Conservation (phyloP, 2,113 vertebrate species). For the Mungos mungo region DNA sequence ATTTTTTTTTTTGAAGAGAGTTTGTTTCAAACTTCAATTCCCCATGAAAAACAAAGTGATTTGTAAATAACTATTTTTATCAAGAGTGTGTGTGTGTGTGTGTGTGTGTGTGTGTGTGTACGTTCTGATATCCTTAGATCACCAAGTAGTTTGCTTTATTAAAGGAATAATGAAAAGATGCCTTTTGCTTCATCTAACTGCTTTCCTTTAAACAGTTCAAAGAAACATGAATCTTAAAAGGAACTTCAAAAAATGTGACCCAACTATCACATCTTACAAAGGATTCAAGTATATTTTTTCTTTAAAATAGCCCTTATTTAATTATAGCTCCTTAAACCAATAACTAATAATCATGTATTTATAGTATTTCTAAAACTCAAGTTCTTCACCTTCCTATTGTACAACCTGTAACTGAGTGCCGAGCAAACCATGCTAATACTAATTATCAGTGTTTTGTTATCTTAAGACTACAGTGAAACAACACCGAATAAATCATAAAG, state of each 20-base stretch:
- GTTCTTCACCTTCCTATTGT: not conserved
- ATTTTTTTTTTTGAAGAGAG: not conserved
- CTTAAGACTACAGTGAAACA: not conserved
- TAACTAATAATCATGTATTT: not conserved
- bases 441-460: not conserved
- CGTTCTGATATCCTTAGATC: not conserved
- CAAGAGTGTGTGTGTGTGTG: too few species aligned
- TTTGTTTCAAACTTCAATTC: not conserved
- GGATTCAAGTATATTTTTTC: not conserved
- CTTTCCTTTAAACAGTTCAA: not conserved
- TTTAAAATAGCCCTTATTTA: not conserved
- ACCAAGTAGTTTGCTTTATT: not conserved
- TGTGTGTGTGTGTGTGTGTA: not conserved
- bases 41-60: not conserved
- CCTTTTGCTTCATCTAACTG: not conserved
- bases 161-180: not conserved
- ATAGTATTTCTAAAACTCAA: not conserved
- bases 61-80: not conserved
- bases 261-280: not conserved
- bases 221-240: not conserved
- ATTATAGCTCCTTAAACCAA: not conserved
- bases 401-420: not conserved
- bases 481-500: constrained; percentile 13
- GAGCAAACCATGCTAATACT: not conserved
- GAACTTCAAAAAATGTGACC: not conserved